Conservation (phyloP, 2,797 vertebrate genomes). For the Brotula barbata region DNA sequence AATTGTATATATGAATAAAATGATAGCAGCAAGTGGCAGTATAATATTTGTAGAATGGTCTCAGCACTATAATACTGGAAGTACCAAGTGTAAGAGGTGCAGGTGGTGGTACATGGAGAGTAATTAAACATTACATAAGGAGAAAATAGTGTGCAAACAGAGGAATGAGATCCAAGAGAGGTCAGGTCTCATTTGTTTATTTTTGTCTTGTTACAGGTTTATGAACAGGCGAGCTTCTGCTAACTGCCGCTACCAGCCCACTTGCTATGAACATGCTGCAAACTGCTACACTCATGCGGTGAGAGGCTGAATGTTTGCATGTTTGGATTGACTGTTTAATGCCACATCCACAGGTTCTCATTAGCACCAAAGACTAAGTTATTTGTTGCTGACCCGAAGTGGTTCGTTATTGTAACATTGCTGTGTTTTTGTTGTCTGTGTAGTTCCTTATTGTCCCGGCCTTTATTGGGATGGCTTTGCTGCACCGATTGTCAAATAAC, state of each 20-base stretch:
- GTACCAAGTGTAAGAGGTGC: no score
- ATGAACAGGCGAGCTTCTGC: slow-evolving; percentile 95
- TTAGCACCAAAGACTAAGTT: background rate
- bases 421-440: background rate
- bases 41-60: no score
- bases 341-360: background rate
- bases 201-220: slow-evolving; percentile 80
- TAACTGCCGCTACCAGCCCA: slow-evolving; percentile 97
- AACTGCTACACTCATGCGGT: slow-evolving; percentile 99
- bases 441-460: slow-evolving; percentile 94
- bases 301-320: slow-evolving; percentile 62
- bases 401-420: background rate
- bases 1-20: no score
- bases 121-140: no score
- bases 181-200: background rate
- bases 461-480: slow-evolving; percentile 89
- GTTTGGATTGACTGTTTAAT: background rate
- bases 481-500: slow-evolving; percentile 89
- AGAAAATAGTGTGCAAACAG: no score
- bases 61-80: no score
- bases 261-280: slow-evolving; percentile 96
- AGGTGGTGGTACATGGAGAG: no score
- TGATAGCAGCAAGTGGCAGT: no score
- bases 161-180: no score
- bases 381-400: no score